These are phyloP conservation scores for Temnothorax ravouxi DNA, from an alignment of 2,888 invertebrate species.

Conservation along the genomic window DNA sequence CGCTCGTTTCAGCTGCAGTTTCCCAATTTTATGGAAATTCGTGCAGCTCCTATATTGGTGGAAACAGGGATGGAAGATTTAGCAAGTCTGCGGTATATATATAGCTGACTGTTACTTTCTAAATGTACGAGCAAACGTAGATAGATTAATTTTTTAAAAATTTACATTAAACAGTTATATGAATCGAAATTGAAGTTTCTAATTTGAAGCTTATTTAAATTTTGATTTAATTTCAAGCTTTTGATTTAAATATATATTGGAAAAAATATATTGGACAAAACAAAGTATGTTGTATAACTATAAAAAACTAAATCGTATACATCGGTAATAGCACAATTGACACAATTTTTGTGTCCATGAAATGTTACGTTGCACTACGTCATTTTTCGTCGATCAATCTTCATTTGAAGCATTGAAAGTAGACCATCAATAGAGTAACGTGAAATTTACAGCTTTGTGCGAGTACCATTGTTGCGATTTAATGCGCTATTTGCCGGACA, in stretches of 20 bases:
- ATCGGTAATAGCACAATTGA: background rate
- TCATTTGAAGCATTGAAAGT: conserved; percentile 35
- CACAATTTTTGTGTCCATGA: background rate
- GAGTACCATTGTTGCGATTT: conserved; percentile 34
- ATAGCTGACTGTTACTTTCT: conserved; percentile 17
- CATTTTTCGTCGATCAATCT: conserved; percentile 47
- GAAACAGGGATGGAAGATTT: conserved; percentile 34
- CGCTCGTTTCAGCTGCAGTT: conserved; percentile 49
- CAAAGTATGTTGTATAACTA: background rate
- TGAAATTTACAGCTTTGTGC: conserved; percentile 17
- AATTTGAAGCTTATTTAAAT: background rate
- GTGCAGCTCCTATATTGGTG: conserved; percentile 39
- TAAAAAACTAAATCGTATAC: background rate
- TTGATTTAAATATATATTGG: background rate
- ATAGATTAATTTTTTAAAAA: conserved; percentile 4
- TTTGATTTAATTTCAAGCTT: background rate
- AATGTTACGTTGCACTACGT: conserved; percentile 12
- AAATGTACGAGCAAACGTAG: background rate
- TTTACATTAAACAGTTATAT: conserved; percentile 2
- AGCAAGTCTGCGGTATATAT: conserved; percentile 40
- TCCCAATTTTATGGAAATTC: conserved; percentile 51
- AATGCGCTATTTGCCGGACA: conserved; percentile 31
- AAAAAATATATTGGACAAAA: background rate
- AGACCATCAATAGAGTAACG: conserved; percentile 34
- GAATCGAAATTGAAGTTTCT: background rate